Conservation (phyloP, 2,797 vertebrate species). For the Sphenopsis melanotis region DNA sequence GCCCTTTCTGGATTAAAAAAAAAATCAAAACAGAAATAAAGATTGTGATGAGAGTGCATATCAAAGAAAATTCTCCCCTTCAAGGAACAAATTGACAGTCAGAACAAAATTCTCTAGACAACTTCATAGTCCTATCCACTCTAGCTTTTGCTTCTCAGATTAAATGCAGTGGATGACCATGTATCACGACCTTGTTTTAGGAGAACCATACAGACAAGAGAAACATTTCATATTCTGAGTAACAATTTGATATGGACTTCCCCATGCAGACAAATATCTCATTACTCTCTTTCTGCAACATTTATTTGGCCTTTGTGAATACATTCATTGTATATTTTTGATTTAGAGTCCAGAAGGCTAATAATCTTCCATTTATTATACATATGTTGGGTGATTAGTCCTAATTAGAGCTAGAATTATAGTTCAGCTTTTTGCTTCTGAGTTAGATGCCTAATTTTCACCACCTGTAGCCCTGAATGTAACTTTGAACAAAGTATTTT, state of each 20-base stretch:
- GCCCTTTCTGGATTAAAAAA: not conserved
- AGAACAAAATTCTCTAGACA: not conserved
- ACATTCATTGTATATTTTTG: not conserved
- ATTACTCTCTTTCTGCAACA: not conserved
- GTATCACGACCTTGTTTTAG: fast-evolving
- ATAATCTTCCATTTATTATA: not conserved
- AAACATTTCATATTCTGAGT: not conserved
- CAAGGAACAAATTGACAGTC: not conserved
- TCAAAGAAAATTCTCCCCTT: not conserved
- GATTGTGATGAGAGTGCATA: not conserved
- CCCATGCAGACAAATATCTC: not conserved
- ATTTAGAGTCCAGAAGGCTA: not conserved
- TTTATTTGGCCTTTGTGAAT: not conserved
- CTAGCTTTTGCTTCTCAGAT: not conserved
- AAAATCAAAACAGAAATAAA: not conserved
- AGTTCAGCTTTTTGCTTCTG: not conserved
- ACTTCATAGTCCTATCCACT: not conserved
- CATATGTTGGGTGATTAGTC: not conserved
- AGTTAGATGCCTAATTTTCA: not conserved
- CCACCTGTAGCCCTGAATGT: not conserved
- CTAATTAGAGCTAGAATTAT: not conserved
- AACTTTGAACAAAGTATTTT: not conserved
- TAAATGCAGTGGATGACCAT: not conserved
- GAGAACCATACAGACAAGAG: not conserved
- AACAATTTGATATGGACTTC: not conserved